A percentile compares a stretch with the other conserved stretches of the same genome.
Conservation (phyloP, 2,888 invertebrate species). For the Altica lythri region DNA sequence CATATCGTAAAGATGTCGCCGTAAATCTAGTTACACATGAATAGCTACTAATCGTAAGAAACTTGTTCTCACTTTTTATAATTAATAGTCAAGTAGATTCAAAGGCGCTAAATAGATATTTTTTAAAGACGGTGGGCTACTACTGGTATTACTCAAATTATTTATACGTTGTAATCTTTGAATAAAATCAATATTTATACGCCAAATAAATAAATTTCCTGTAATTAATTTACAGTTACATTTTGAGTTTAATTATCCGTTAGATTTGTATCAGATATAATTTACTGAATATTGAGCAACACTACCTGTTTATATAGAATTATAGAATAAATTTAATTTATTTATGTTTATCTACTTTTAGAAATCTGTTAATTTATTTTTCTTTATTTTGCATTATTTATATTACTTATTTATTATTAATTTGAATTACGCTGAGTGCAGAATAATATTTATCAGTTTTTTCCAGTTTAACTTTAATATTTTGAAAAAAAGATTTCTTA, state of each 20-base stretch:
- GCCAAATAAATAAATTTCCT: slow-evolving; percentile 3
- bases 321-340: too few species aligned
- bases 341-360: too few species aligned
- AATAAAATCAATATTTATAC: slow-evolving; percentile 7
- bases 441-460: too few species aligned
- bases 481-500: too few species aligned
- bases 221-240: slow-evolving; percentile 3
- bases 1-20: slow-evolving; percentile 38
- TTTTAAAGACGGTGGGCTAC: slow-evolving; percentile 20
- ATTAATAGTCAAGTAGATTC: slow-evolving; percentile 21
- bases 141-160: slow-evolving; percentile 26
- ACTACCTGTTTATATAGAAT: too few species aligned
- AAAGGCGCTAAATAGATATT: slow-evolving; percentile 20
- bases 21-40: slow-evolving; percentile 30
- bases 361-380: too few species aligned
- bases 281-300: too few species aligned
- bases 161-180: slow-evolving; percentile 12
- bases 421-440: too few species aligned
- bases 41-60: slow-evolving; percentile 20
- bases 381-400: too few species aligned
- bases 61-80: slow-evolving; percentile 32
- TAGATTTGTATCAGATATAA: too few species aligned
- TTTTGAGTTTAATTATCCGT: background rate
- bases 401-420: too few species aligned
- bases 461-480: too few species aligned